Conservation (phyloP, 2,113 vertebrate species). For the Sminthopsis crassicaudata region DNA sequence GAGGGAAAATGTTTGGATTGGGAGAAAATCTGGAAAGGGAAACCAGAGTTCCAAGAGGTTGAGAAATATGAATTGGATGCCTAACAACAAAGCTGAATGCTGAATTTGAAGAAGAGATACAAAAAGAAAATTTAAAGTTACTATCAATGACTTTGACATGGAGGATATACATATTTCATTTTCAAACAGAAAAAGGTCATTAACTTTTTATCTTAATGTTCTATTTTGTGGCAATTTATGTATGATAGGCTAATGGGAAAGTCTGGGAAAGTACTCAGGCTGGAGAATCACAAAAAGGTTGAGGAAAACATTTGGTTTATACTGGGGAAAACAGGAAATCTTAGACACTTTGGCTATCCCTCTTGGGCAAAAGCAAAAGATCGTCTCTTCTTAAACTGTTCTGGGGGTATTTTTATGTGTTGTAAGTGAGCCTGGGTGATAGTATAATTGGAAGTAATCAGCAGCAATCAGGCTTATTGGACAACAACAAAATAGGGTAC, state of each 20-base stretch:
- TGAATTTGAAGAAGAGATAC: neutral
- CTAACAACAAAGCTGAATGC: too few relatives aligned
- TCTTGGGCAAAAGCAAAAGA: neutral
- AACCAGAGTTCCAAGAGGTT: neutral
- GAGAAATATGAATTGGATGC: neutral
- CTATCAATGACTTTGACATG: neutral
- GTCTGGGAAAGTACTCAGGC: neutral
- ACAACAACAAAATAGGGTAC: conserved; percentile 56
- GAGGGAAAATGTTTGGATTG: neutral
- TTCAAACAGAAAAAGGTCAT: neutral
- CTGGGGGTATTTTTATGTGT: neutral
- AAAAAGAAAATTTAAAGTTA: neutral
- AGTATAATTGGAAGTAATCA: conserved; percentile 61
- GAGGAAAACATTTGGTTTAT: neutral
- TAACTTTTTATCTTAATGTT: neutral
- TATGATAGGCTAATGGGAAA: neutral
- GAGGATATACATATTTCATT: neutral
- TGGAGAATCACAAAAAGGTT: neutral
- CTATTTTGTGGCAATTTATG: neutral
- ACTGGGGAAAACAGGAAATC: neutral
- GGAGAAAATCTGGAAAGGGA: neutral
- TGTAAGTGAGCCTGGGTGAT: conserved; percentile 33
- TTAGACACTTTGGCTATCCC: neutral
- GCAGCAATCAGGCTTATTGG: conserved; percentile 63
- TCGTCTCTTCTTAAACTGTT: conserved; percentile 44